Evolutionary conservation across 2,797 vertebrate genomes (phyloP).

Genomic region (Micrastur ruficollis): DNA sequence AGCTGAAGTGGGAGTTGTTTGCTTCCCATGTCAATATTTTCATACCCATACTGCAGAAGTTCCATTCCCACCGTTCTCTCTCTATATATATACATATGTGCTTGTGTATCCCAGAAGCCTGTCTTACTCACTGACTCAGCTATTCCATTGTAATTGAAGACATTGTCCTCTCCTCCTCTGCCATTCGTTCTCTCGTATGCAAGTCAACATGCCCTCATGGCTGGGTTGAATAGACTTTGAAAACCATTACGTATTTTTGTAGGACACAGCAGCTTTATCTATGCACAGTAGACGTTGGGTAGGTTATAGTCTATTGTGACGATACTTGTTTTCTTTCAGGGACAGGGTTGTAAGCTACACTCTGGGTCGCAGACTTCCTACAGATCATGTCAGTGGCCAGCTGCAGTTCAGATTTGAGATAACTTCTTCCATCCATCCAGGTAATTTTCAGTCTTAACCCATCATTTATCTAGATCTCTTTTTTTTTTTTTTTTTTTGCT

Average conservation of each 20-base stretch:
- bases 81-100: background rate
- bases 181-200: conserved; percentile 1
- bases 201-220: conserved; percentile 46
- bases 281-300: background rate
- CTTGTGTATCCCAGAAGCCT: conserved; percentile 26
- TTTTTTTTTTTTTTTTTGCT: background rate
- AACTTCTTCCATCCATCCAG: conserved; percentile 92
- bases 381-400: conserved; percentile 95
- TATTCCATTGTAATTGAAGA: conserved; percentile 63
- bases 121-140: conserved; percentile 16
- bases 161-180: conserved; percentile 54
- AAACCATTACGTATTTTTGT: background rate
- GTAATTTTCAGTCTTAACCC: conserved; percentile 68
- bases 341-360: conserved; percentile 94
- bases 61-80: conserved; percentile 32
- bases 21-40: conserved; percentile 36
- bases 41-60: conserved; percentile 44
- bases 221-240: conserved; percentile 32
- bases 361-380: conserved; percentile 90
- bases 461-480: background rate
- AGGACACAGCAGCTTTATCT: conserved; percentile 22
- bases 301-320: conserved; percentile 31
- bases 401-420: conserved; percentile 97
- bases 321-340: conserved; percentile 76
- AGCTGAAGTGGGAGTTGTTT: conserved; percentile 51